Base-by-base conservation (phyloP, 2,888 invertebrate species). In the Ceratothoa steindachneri region DNA sequence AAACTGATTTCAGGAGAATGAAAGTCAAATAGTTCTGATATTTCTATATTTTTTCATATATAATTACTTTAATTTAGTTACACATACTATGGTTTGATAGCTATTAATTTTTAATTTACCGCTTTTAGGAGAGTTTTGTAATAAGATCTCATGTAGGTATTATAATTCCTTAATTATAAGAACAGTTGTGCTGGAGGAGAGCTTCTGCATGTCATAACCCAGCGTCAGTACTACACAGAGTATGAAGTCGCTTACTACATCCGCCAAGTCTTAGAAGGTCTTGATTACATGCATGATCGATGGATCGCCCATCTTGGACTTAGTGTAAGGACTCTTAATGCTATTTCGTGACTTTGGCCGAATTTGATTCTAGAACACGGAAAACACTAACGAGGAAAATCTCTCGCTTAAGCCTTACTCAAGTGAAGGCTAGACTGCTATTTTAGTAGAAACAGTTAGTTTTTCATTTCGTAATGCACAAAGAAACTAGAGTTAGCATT, bases 221-320 rank as follows among this genome's bases (percentile, higher is more conserved):
- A 87, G 74, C 87, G 88, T 72, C 88, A 90, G 71, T 89, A 89
- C 79, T 92, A 93, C 83, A 91, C 91, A 0, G 98, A 98, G 86
- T 87, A 90, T 51, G 94, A 95, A 81, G 90, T 96, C 60, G 93
- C 96, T 2, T 89, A 87, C 73, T 95, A 93, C 84, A 89, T 97
- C 22, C 87, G 93, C 12, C 96, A 97, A 85, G 83, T 93, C 74
- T 86, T 98, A 79, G 87, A 90, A 82, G 95, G 93, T 0, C 85
- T 98, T 79, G 91, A 95, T 81, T 90, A 95, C 83, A 93, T 98
- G 91, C 97, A 98, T 83, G 90, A 90, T 71, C 88, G 90, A 82
- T 91, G 91, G 81, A 90, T 94, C 81, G 95, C 92, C 0, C 97
- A 98, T 85, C 89, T 97, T 83, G 96, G 97, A 30, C 87, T 98